Base-by-base conservation (phyloP, 1,140 invertebrate species). In the Drosophila funebris region DNA sequence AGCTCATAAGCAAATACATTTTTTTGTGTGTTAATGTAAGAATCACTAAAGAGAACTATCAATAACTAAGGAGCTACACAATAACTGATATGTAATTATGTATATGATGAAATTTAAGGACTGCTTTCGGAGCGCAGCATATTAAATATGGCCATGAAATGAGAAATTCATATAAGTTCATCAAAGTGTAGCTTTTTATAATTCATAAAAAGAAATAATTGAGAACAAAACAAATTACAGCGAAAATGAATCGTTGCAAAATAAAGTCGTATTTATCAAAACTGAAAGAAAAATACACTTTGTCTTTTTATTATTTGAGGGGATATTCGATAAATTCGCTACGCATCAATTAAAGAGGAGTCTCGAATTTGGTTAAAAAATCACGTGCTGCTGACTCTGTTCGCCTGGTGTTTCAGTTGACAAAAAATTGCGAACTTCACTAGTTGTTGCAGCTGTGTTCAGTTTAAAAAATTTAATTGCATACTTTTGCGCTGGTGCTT, bases 251-350 rank as follows among this genome's bases (percentile, higher is more conserved):
- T 67, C 43, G 73, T 75, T 64, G 52, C 16, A 67, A 73, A 84
- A 84, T 84, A 84, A 87, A 84, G 31, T 80, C 82, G 62, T 87
- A 84, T 87, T 77, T 81, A 84, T 53, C 64, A 64, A 53, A 66
- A 22, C 37, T 36, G 22, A 22, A 39, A 37, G 31, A 5, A 20
- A 33, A 8, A 8, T 7, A 4, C 2, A 3, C 8, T 14, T 31
- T 18, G 22, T 41, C 44, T 63, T 9, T 22, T 16, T 44, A 0
- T n/a, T n/a, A n/a, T 2, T 22, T 7, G 9, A 33, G 16, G 44
- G 36, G 52, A 5, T 13, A 36, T 9, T 18, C 3, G 7, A 31
- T 18, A 52, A 37, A 4, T 37, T 27, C 24, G 24, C 24, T 3
- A 27, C 3, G 24, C 24, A n/a, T n/a, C n/a, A n/a, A 6, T 27